Evolutionary conservation across 1,140 invertebrate species (phyloP), one percentile per base, ranked within the genome.

Genomic region (Luehdorfia chinensis): DNA sequence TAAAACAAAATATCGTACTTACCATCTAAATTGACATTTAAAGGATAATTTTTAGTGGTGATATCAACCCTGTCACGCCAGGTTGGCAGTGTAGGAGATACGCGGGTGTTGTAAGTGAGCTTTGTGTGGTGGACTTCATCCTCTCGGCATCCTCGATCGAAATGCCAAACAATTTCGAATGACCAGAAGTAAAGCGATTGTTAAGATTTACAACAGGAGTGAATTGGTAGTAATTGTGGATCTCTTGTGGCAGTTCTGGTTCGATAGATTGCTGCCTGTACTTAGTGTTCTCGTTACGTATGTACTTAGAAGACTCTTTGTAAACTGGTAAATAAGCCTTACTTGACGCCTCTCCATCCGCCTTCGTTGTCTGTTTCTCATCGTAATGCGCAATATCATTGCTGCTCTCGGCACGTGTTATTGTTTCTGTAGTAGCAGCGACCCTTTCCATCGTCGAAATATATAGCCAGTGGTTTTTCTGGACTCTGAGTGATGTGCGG

Each of bases 141-240:
- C 72, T 84, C 46, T 86, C 84, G 30, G 89, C 88, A 52, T 90
- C 89, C 59, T 90, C 89, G 14, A 90, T 88, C 44, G 89, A 88
- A 25, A 90, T 84, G 23, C 89, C 89, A 50, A 90, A 90, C 28
- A 88, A 79, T 53, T 90, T 90, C 51, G 90, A 89, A 70, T 90
- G 89, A 6, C 89, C 89, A 9, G 89, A 90, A 7, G 89, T 90
- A 50, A 90, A 90, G 18, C 85, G 81, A 31, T 87, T 70, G 9
- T 75, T 62, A 8, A 41, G 31, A 28, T 63, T 61, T 19, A 46
- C 13, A n/a, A n/a, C n/a, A 4, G 56, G 55, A 1, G 53, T 61
- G 7, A 49, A 55, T 2, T 16, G 46, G 21, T 73, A 74, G 44
- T 54, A 73, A 43, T 78, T 60, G 55, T 73, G 59, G 9, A 66